Conservation (phyloP, 2,888 invertebrate genomes). For the Tipula helvola region DNA sequence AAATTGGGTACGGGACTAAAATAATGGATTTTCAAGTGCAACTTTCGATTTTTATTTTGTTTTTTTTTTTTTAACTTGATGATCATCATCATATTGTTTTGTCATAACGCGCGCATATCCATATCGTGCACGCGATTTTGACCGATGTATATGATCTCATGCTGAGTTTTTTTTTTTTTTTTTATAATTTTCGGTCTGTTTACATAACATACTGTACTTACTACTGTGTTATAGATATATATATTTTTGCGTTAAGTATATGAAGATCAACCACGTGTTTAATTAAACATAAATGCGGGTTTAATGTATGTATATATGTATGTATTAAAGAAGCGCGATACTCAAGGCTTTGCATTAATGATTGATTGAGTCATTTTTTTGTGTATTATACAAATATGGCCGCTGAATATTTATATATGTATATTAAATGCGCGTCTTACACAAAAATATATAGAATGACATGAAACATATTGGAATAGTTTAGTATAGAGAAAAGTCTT, state of each 20-base stretch:
- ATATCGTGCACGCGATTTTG: conserved; percentile 4
- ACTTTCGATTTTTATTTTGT: not conserved
- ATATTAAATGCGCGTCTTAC: not conserved
- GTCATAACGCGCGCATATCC: not conserved
- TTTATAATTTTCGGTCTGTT: not conserved
- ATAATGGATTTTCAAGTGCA: not conserved
- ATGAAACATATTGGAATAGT: not conserved
- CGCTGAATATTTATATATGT: not conserved
- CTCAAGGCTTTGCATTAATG: not conserved
- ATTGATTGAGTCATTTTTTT: not conserved
- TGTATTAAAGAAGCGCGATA: not conserved
- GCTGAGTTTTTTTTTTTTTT: not conserved
- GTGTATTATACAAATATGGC: not conserved
- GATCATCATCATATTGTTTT: not conserved
- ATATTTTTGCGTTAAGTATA: not conserved
- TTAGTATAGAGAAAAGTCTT: not conserved
- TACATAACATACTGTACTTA: not conserved
- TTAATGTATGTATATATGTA: not conserved
- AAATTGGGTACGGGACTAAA: not conserved
- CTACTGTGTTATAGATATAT: not conserved
- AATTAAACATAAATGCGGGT: not conserved
- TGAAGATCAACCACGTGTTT: not conserved
- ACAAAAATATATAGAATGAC: not conserved
- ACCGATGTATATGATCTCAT: not conserved
- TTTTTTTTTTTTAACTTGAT: not conserved